These are phyloP conservation scores for Heliconius melpomene DNA, from an alignment of 1,140 invertebrate genomes.

Conservation along the genomic window DNA sequence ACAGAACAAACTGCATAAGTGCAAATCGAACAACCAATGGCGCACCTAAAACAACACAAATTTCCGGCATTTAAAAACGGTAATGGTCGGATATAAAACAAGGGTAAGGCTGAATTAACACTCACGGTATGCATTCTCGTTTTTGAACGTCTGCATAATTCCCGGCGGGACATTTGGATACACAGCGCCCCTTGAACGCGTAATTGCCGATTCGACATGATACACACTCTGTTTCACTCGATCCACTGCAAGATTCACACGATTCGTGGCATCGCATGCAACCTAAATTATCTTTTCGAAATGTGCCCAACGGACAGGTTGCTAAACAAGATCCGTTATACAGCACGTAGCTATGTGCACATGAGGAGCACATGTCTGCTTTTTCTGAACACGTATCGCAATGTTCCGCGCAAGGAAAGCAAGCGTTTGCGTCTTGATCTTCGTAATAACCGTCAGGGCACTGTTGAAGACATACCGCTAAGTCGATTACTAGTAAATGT, in stretches of 20 bases:
- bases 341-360: slow-evolving; percentile 89
- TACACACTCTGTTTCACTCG: slow-evolving; percentile 88
- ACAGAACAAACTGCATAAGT: slow-evolving; percentile 84
- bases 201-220: slow-evolving; percentile 86
- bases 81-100: slow-evolving; percentile 42
- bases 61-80: slow-evolving; percentile 34
- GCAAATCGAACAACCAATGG: slow-evolving; percentile 87
- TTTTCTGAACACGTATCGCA: slow-evolving; percentile 90
- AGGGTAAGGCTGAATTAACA: slow-evolving; percentile 43
- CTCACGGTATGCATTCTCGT: slow-evolving; percentile 84
- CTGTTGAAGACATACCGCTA: slow-evolving; percentile 89
- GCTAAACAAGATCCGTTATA: slow-evolving; percentile 90
- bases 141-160: slow-evolving; percentile 87
- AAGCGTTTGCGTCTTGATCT: slow-evolving; percentile 86
- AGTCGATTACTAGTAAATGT: slow-evolving; percentile 87
- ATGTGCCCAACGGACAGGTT: slow-evolving; percentile 89
- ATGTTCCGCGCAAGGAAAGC: slow-evolving; percentile 87
- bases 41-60: slow-evolving; percentile 81
- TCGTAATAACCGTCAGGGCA: slow-evolving; percentile 93
- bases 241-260: slow-evolving; percentile 91
- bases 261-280: slow-evolving; percentile 88
- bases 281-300: slow-evolving; percentile 88
- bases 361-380: slow-evolving; percentile 90
- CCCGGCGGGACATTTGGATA: slow-evolving; percentile 85
- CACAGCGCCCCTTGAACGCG: slow-evolving; percentile 84